These are phyloP conservation scores for Chaetodon trifascialis DNA, from an alignment of 2,113 vertebrate genomes.

Conservation along the genomic window DNA sequence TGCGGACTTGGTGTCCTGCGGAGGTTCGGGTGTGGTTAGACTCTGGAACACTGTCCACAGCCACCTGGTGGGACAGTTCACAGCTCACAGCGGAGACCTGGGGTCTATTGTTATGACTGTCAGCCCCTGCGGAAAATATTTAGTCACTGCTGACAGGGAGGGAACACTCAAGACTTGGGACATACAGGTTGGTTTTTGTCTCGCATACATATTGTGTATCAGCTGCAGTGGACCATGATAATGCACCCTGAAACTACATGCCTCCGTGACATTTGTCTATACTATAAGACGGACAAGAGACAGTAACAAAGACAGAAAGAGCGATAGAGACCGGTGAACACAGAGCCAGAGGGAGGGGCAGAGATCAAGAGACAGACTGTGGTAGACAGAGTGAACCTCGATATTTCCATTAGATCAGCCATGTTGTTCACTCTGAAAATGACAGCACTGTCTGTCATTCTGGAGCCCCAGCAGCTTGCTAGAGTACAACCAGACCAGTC, in stretches of 20 bases:
- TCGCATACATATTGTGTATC: no score
- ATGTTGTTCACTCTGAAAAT: conserved; percentile 43
- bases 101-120: conserved; percentile 77
- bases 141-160: conserved; percentile 81
- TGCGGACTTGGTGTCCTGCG: conserved; percentile 80
- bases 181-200: conserved; percentile 70
- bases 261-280: neutral
- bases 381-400: conserved; percentile 26
- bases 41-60: conserved; percentile 80
- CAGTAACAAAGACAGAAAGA: neutral
- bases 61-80: conserved; percentile 80
- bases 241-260: neutral
- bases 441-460: conserved; percentile 46
- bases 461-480: conserved; percentile 26
- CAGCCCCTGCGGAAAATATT: conserved; percentile 71
- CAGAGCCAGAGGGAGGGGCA: conserved; percentile 15
- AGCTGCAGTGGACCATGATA: neutral
- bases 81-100: conserved; percentile 73
- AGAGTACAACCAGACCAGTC: conserved; percentile 25
- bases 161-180: conserved; percentile 82
- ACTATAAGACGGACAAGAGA: neutral
- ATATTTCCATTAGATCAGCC: conserved; percentile 41
- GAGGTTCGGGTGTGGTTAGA: conserved; percentile 83
- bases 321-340: conserved; percentile 1
- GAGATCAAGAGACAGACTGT: conserved; percentile 39